These are phyloP conservation scores for Cephalophus harveyi DNA, from an alignment of 2,113 vertebrate species.

Conservation along the genomic window DNA sequence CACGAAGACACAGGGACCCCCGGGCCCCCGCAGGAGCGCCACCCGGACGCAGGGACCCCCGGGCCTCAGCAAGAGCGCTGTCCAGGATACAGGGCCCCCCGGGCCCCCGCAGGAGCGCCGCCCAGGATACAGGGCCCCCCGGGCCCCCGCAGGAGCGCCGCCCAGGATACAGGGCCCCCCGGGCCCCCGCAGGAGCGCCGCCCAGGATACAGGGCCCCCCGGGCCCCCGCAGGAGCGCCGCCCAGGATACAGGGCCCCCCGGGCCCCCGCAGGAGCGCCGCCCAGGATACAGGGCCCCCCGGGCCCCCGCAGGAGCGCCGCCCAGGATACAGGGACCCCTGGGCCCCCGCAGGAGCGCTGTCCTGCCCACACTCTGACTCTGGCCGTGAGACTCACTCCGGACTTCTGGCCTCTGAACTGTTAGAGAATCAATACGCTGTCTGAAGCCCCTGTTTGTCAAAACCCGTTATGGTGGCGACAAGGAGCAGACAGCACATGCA, in stretches of 20 bases:
- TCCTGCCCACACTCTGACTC: not conserved
- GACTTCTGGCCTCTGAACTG: not conserved
- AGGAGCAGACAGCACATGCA: no score
- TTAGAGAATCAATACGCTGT: not conserved
- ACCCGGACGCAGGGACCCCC: fast-evolving
- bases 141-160: fast-evolving
- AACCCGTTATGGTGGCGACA: fast-evolving
- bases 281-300: fast-evolving
- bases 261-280: fast-evolving
- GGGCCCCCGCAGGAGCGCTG: fast-evolving
- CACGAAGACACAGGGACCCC: no score
- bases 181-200: fast-evolving
- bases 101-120: fast-evolving
- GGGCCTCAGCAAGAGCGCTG: fast-evolving
- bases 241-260: fast-evolving
- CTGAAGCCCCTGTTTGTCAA: not conserved
- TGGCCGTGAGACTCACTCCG: not conserved
- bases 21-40: fast-evolving
- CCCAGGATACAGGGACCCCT: no score
- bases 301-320: fast-evolving
- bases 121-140: fast-evolving
- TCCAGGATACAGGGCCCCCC: no score
- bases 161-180: fast-evolving
- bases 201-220: fast-evolving
- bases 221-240: fast-evolving